A percentile compares a stretch with the other conserved stretches of the same genome.
These are phyloP conservation scores for Hirudinaria manillensis DNA, from an alignment of 2,888 invertebrate species.

Conservation along the genomic window DNA sequence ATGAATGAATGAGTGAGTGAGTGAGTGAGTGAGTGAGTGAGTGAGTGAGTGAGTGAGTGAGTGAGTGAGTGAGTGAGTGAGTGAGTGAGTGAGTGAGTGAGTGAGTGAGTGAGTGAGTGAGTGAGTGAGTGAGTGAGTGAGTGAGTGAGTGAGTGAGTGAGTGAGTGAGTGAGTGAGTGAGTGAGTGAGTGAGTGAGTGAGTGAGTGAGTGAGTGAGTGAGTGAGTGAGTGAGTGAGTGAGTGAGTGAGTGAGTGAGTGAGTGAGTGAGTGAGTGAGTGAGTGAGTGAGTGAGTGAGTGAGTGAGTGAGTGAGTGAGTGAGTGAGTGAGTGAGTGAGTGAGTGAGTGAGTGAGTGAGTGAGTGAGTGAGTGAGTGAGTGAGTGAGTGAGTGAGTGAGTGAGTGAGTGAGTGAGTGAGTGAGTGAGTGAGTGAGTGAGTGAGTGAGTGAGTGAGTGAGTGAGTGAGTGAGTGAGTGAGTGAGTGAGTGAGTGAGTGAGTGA, in stretches of 20 bases:
- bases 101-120: neutral
- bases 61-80: neutral
- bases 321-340: neutral
- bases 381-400: neutral
- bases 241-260: slow-evolving; percentile 7
- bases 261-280: slow-evolving; percentile 4
- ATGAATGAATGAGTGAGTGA: neutral
- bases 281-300: too few relatives aligned
- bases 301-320: neutral
- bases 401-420: neutral
- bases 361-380: neutral
- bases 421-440: too few relatives aligned
- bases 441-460: too few relatives aligned
- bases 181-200: neutral
- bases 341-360: neutral
- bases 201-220: neutral
- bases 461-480: neutral
- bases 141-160: neutral
- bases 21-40: neutral
- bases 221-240: neutral
- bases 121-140: neutral
- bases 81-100: neutral
- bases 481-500: neutral
- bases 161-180: neutral
- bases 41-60: neutral